Conservation (phyloP, 1,140 invertebrate species). For the Panagrolaimus sp. region DNA sequence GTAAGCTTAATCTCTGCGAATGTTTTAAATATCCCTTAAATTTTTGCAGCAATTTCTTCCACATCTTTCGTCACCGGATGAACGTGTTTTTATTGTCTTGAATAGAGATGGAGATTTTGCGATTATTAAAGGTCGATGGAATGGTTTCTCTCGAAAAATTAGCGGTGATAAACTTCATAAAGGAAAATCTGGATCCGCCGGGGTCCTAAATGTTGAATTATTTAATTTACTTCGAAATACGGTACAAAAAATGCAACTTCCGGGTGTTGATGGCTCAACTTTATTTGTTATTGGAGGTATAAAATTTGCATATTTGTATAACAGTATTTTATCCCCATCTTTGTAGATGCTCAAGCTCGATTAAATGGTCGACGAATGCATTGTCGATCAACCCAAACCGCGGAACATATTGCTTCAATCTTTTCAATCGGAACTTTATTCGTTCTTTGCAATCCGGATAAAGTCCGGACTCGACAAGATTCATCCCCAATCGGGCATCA, state of each 20-base stretch:
- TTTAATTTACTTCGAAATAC: slow-evolving; percentile 49
- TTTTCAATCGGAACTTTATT: slow-evolving; percentile 48
- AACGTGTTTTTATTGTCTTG: slow-evolving; percentile 40
- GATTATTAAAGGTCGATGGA: slow-evolving; percentile 45
- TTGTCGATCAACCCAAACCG: slow-evolving; percentile 43
- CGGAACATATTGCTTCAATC: slow-evolving; percentile 49
- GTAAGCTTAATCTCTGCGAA: not conserved
- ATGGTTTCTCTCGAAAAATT: slow-evolving; percentile 39
- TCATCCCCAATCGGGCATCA: slow-evolving; percentile 38
- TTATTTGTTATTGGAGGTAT: slow-evolving; percentile 40
- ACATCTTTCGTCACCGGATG: slow-evolving; percentile 43
- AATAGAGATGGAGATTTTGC: slow-evolving; percentile 49
- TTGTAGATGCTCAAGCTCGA: slow-evolving; percentile 44
- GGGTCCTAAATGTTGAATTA: slow-evolving; percentile 41
- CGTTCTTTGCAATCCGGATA: slow-evolving; percentile 49
- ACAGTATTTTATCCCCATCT: no score
- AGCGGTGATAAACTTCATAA: slow-evolving; percentile 36
- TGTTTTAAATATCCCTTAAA: slow-evolving; percentile 16
- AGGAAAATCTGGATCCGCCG: slow-evolving; percentile 33
- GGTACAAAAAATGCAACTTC: slow-evolving; percentile 48
- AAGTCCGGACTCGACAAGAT: slow-evolving; percentile 35
- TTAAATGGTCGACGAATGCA: slow-evolving; percentile 49
- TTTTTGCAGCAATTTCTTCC: slow-evolving; percentile 46
- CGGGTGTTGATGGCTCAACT: slow-evolving; percentile 45
- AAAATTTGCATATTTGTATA: no score